Percentiles rank a stretch among this genome's conserved stretches.
Conservation (phyloP, 2,797 vertebrate species). For the Pangasius djambal region DNA sequence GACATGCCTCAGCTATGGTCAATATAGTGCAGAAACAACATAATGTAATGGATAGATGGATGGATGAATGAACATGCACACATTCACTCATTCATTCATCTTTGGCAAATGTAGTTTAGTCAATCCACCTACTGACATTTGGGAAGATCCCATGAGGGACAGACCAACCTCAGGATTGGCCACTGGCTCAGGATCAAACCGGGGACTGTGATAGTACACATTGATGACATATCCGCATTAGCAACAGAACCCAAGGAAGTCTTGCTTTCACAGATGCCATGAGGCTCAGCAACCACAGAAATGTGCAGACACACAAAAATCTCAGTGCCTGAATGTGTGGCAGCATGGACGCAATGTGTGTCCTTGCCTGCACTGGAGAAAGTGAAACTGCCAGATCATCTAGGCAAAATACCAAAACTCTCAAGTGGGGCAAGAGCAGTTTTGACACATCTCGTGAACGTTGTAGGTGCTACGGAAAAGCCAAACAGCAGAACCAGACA, state of each 20-base stretch:
- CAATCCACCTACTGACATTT: neutral
- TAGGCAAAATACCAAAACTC: neutral
- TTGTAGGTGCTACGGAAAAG: neutral
- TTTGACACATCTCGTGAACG: neutral
- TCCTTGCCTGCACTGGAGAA: neutral
- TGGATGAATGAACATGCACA: neutral
- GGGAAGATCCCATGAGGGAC: too few relatives aligned
- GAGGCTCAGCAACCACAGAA: neutral
- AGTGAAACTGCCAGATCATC: neutral
- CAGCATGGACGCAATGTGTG: neutral
- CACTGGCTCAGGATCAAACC: neutral
- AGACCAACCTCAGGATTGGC: neutral
- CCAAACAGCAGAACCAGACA: neutral
- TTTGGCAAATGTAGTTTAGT: neutral
- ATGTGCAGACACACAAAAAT: neutral
- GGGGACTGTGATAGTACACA: neutral
- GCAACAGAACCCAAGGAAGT: neutral
- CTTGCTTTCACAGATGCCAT: neutral
- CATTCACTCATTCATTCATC: neutral
- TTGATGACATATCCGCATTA: neutral
- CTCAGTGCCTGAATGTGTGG: neutral
- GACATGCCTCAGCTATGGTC: neutral
- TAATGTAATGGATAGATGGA: neutral
- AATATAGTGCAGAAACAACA: neutral
- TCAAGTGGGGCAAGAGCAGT: neutral